A percentile compares a stretch with the other conserved stretches of the same genome.
These are phyloP conservation scores for Parapsyche elsis DNA, from an alignment of 1,140 invertebrate species.

Conservation along the genomic window DNA sequence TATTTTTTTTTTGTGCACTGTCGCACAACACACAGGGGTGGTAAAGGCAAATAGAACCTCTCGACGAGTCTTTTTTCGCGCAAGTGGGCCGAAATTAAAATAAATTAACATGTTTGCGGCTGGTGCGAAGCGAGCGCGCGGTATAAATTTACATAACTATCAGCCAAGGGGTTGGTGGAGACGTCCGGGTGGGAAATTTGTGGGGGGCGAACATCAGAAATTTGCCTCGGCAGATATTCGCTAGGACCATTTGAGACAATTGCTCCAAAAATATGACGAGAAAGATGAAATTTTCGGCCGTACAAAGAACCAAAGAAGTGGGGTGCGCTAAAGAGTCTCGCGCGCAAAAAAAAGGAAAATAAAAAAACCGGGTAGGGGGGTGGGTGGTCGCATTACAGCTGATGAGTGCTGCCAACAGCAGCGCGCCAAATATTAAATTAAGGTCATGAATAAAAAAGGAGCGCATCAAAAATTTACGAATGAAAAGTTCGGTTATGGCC, in stretches of 20 bases:
- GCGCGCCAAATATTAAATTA: slow-evolving; percentile 25
- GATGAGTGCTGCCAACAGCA: slow-evolving; percentile 27
- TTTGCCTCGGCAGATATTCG: slow-evolving; percentile 6
- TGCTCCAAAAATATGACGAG: slow-evolving; percentile 15
- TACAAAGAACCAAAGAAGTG: neutral
- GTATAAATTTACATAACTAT: slow-evolving; percentile 30
- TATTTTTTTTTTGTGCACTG: too few species aligned
- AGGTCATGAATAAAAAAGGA: slow-evolving; percentile 18
- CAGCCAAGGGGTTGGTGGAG: neutral
- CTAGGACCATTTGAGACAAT: slow-evolving; percentile 15
- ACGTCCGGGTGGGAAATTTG: neutral
- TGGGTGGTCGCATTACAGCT: slow-evolving; percentile 12
- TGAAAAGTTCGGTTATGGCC: slow-evolving; percentile 3
- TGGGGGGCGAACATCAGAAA: neutral
- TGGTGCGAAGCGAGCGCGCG: neutral
- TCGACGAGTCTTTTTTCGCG: neutral
- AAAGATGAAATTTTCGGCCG: slow-evolving; percentile 16
- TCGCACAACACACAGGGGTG: too few species aligned
- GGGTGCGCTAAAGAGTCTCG: neutral
- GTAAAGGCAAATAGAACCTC: too few species aligned
- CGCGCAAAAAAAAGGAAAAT: neutral
- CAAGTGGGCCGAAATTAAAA: slow-evolving; percentile 28
- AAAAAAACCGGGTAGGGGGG: neutral
- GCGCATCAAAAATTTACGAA: slow-evolving; percentile 22
- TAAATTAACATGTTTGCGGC: slow-evolving; percentile 33